Base-by-base conservation (phyloP, 2,797 vertebrate genomes). In the Parambassis ranga region DNA sequence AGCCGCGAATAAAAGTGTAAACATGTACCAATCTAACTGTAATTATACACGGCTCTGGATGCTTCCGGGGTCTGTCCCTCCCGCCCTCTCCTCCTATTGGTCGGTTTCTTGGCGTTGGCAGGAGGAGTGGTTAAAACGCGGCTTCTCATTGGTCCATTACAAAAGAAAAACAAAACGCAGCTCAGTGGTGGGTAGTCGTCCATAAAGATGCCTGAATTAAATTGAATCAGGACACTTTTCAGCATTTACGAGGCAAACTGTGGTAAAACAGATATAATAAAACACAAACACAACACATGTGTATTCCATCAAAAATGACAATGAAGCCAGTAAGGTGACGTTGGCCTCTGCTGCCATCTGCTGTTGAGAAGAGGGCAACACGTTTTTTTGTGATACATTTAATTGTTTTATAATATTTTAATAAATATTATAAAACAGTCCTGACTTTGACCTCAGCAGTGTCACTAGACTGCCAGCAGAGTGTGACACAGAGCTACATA, bases 81-180 rank as follows among this genome's bases (percentile, higher is more conserved):
- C 51, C 48, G 1, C 10, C 4, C 19, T 47, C 23, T 24, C 2
- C 33, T 75, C 8, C 46, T 22, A 84, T 87, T 89, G 83, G 86
- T 41, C 39, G 2, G 7, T 16, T n/a, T 43, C 19, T 30, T 46
- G 26, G 30, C 7, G 19, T 30, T 46, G 26, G 30, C 7, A 70
- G 65, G 55, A 62, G 70, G 79, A 9, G 31, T 55, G 32, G 6
- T 15, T 31, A 1, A 20, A 58, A 11, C 11, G 28, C 18, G 57
- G 6, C 47, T 63, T 7, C 38, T 77, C 15, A 78, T 87, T 89
- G 81, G 86, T 38, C 23, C 19, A 10, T 30, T 15, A 0, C 3
- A 1, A 15, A 2, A 20, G 10, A 61, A 28, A 60, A 74, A 68
- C 57, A 74, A 49, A 11, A n/a, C n/a, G n/a, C n/a, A n/a, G n/a